phyloP scores from a whole-genome alignment of 2,113 vertebrate genomes.

The Morone chrysops region DNA sequence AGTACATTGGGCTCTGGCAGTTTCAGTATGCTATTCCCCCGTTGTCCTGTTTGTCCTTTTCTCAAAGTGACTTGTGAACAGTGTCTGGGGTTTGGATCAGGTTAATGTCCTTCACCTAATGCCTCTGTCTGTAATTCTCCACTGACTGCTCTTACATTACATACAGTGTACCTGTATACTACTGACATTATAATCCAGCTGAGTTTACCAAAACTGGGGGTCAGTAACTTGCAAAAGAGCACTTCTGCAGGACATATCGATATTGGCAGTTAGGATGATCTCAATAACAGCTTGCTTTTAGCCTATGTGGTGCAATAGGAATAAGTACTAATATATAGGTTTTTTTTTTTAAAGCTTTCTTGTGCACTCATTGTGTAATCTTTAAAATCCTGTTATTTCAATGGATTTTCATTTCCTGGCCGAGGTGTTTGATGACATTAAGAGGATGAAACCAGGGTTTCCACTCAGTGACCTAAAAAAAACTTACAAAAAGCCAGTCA shows the following conservation, averaged over 20 bases:
- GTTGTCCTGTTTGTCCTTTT: slow-evolving; percentile 43
- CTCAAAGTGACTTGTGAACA: slow-evolving; percentile 15
- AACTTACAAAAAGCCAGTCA: background rate
- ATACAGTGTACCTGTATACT: background rate
- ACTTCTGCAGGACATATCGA: background rate
- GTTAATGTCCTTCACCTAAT: slow-evolving; percentile 36
- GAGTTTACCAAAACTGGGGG: background rate
- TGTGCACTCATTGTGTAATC: slow-evolving; percentile 38
- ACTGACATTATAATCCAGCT: slow-evolving; percentile 16
- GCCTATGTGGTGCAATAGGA: background rate
- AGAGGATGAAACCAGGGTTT: slow-evolving; percentile 42
- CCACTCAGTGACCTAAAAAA: slow-evolving; percentile 36
- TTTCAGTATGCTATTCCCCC: slow-evolving; percentile 24
- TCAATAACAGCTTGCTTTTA: background rate
- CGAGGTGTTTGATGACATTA: slow-evolving; percentile 56
- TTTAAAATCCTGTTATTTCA: slow-evolving; percentile 62
- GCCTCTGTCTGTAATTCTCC: background rate
- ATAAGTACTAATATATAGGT: background rate
- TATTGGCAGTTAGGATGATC: background rate
- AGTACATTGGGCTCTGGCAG: slow-evolving; percentile 52
- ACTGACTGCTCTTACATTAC: background rate
- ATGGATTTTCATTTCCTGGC: slow-evolving; percentile 62
- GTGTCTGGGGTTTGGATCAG: slow-evolving; percentile 32
- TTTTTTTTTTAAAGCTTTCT: background rate
- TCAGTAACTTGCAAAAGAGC: slow-evolving; percentile 6